Evolutionary conservation across 2,888 invertebrate species (phyloP).

Genomic region (Epicampocera succincta): DNA sequence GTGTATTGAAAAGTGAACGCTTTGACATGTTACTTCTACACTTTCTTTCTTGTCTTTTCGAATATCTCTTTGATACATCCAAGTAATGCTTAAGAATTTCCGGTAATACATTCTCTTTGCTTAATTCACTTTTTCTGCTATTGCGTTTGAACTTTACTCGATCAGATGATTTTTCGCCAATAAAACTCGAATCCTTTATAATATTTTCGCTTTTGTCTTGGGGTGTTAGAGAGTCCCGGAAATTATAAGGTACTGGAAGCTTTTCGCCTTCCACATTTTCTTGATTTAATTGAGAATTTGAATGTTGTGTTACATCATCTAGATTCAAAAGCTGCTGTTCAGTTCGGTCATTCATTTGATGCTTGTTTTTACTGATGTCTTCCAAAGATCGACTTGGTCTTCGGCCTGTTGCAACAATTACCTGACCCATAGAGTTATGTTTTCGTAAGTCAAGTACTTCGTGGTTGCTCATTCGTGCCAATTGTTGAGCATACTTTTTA

Average conservation of each 20-base stretch:
- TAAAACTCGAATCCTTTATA: conserved; percentile 27
- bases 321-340: conserved; percentile 68
- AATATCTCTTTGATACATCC: conserved; percentile 44
- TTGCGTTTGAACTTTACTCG: conserved; percentile 65
- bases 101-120: conserved; percentile 6
- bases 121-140: not conserved
- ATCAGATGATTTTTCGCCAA: conserved; percentile 60
- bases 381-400: conserved; percentile 35
- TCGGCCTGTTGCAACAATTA: conserved; percentile 67
- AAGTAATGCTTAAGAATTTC: conserved; percentile 68
- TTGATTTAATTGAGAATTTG: not conserved
- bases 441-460: conserved; percentile 77
- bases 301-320: not conserved
- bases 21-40: conserved; percentile 34
- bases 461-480: conserved; percentile 75
- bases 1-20: conserved; percentile 68
- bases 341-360: conserved; percentile 72
- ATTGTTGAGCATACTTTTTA: conserved; percentile 75
- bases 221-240: conserved; percentile 43
- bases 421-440: conserved; percentile 73
- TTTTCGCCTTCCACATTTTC: not conserved
- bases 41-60: conserved; percentile 20
- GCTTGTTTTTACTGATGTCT: conserved; percentile 62
- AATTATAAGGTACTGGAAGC: conserved; percentile 62
- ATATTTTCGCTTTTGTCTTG: not conserved